These are phyloP conservation scores for Thymallus thymallus DNA, from an alignment of 2,113 vertebrate species.

Conservation along the genomic window DNA sequence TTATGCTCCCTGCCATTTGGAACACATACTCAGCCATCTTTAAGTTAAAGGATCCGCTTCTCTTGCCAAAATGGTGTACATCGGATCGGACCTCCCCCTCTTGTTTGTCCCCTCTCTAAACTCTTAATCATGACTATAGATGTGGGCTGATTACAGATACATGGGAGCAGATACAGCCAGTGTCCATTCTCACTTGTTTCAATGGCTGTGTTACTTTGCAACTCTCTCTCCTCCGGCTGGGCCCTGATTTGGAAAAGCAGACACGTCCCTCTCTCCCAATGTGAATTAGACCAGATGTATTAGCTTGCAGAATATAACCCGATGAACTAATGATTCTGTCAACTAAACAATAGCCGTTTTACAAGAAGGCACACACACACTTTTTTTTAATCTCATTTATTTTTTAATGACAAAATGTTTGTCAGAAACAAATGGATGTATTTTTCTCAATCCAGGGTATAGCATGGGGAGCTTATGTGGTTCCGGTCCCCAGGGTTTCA, in stretches of 20 bases:
- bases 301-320: conserved; percentile 83
- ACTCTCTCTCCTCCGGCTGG: conserved; percentile 53
- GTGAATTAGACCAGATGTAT: conserved; percentile 81
- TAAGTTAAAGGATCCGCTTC: conserved; percentile 5
- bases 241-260: conserved; percentile 69
- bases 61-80: conserved; percentile 25
- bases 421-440: conserved; percentile 88
- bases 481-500: conserved; percentile 91
- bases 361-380: conserved; percentile 74
- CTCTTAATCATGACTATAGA: conserved; percentile 32
- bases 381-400: conserved; percentile 86
- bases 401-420: conserved; percentile 88
- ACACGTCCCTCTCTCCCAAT: conserved; percentile 62
- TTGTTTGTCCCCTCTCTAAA: conserved; percentile 26
- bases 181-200: conserved; percentile 17
- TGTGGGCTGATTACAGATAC: conserved; percentile 44
- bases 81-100: neutral
- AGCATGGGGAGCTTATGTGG: conserved; percentile 86
- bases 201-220: conserved; percentile 30
- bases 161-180: conserved; percentile 18
- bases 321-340: conserved; percentile 86
- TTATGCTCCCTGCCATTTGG: conserved; percentile 1
- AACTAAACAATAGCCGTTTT: conserved; percentile 84
- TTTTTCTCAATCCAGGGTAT: conserved; percentile 84
- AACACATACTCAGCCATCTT: neutral